Base-by-base conservation (phyloP, 2,797 vertebrate species). In the Danio albolineatus region DNA sequence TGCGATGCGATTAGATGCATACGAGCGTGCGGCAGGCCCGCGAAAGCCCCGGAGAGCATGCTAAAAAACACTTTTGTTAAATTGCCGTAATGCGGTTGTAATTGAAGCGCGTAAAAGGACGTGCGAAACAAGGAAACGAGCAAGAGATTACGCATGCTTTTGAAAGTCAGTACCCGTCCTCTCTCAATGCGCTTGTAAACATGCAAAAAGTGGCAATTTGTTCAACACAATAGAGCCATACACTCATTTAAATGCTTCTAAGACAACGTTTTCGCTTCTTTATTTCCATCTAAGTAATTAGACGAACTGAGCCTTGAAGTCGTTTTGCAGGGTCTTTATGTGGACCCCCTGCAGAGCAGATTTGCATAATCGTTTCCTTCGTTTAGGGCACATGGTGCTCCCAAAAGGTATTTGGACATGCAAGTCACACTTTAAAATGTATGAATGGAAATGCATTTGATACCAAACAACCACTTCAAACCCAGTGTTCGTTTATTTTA, bases 251-350 rank as follows among this genome's bases (percentile, higher is more conserved):
- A 82, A 81, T 60, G 72, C 60, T 56, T 51, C 49, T 62, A 61
- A 77, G 85, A 73, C 69, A 38, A 80, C 71, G 76, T 88, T 89
- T 85, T 69, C 85, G 12, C 61, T 70, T 61, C 48, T 60, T 78
- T 86, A 81, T 66, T 78, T 76, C 54, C 59, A 76, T 84, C 74
- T 67, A 44, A 78, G 66, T 87, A 90, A 91, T 86, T 85, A 81
- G 83, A 79, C 77, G 80, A 86, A 89, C 81, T 75, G 79, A 84
- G 83, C 78, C 80, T 74, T 77, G 54, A 81, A 79, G 72, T 69
- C 82, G 74, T 88, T 78, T 83, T 66, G 60, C 13, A 66, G 80
- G 81, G 71, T 73, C 75, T 80, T 66, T 41, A 87, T 83, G 54
- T 28, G 70, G 85, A 82, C 73, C 60, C 21, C 78, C 72, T 41